Evolutionary conservation across 2,113 vertebrate genomes (phyloP), one percentile per base, ranked within the genome.

Genomic region (Baryphthengus martii): DNA sequence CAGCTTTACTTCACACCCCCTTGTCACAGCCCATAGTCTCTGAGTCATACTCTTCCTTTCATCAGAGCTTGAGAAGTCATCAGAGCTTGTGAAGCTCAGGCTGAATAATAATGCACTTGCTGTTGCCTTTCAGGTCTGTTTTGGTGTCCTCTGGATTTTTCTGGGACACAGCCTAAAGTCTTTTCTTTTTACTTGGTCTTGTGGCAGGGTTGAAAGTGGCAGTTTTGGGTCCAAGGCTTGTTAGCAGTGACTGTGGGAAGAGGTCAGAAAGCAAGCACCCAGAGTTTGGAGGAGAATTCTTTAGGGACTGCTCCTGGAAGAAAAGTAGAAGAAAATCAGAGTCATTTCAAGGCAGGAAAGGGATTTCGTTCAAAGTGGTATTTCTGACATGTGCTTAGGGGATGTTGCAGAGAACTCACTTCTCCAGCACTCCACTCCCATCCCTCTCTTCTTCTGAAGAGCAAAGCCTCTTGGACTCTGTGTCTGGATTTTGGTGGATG

Each of bases 161-260:
- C 50, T 28, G 73, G 52, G 24, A 31, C 8, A 12, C 15, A 33
- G 58, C 3, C 8, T 28, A 6, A 39, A 71, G 26, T 19, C 7
- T 12, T 47, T 67, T 81, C 13, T 49, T 73, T 25, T 91, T 39
- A 2, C 31, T 7, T 17, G 63, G 10, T 23, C 55, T 88, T 67
- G 58, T 19, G 37, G 44, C 25, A 44, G 49, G 47, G 53, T 37
- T 14, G 13, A 6, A 76, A 50, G 33, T 5, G 17, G 24, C 37
- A 35, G 44, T 47, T 50, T 5, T 0, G 1, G 33, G 24, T 10
- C 31, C 15, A 17, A 7, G n/a, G 35, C 4, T 83, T 17, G 2
- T 28, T 26, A 39, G 49, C 19, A 52, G n/a, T 11, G 76, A 10
- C 10, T 25, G 17, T 10, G 29, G 55, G 35, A 70, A 66, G 39